These are phyloP conservation scores for Drosophila tripunctata DNA, from an alignment of 2,888 invertebrate genomes.

Conservation along the genomic window DNA sequence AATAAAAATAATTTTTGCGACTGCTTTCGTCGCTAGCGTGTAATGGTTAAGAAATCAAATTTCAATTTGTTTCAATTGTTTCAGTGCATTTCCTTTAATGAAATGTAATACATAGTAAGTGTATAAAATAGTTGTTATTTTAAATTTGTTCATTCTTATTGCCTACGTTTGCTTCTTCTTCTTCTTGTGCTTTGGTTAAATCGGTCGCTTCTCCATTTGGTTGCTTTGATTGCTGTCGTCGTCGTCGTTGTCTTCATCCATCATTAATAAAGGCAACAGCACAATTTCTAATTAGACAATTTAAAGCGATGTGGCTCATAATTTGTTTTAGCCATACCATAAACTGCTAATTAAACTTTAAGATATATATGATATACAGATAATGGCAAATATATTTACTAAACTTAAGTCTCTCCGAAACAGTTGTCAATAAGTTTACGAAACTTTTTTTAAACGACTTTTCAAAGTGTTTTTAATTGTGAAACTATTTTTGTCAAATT, in stretches of 20 bases:
- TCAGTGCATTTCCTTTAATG: neutral
- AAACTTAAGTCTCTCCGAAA: too few species aligned
- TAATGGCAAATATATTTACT: neutral
- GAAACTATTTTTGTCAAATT: neutral
- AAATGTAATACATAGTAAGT: neutral
- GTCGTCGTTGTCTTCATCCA: conserved; percentile 12
- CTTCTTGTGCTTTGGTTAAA: conserved; percentile 4
- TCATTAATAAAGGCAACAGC: conserved; percentile 27
- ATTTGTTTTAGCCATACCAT: conserved; percentile 14
- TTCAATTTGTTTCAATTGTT: too few species aligned
- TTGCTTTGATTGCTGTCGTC: conserved; percentile 17
- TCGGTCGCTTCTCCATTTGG: conserved; percentile 14
- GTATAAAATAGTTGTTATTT: neutral
- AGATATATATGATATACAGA: neutral
- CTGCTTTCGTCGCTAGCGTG: too few species aligned
- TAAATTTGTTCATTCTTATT: neutral
- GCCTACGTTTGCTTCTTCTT: too few species aligned
- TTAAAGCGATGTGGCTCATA: conserved; percentile 9
- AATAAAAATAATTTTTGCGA: too few species aligned
- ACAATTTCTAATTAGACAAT: conserved; percentile 33
- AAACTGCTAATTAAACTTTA: conserved; percentile 20
- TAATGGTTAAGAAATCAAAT: neutral
- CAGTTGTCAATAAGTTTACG: neutral
- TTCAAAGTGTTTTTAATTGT: too few species aligned
- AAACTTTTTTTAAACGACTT: neutral